Conservation (phyloP, 2,888 invertebrate genomes). For the Anarsia innoxiella region DNA sequence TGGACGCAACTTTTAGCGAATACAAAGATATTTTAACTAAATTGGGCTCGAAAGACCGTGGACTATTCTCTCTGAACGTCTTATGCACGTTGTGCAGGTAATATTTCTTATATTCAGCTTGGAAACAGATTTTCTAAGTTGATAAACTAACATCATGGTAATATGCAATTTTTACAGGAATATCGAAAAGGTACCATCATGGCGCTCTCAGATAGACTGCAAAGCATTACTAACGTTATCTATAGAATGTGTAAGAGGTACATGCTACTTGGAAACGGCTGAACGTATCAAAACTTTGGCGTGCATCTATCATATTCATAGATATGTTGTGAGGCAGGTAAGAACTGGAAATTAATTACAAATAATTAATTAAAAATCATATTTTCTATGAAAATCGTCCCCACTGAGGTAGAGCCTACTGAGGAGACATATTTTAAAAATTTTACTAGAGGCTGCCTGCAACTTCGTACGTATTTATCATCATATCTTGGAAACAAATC, state of each 20-base stretch:
- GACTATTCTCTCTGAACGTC: conserved; percentile 49
- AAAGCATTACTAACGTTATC: conserved; percentile 37
- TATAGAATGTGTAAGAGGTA: conserved; percentile 49
- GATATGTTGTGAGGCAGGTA: conserved; percentile 39
- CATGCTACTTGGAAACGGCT: conserved; percentile 27
- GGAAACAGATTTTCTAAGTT: neutral
- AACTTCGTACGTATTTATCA: too few relatives aligned
- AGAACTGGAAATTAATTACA: neutral
- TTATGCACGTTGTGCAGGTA: conserved; percentile 62
- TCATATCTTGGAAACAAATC: too few relatives aligned
- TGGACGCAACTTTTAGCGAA: conserved; percentile 32
- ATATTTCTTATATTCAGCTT: conserved; percentile 8
- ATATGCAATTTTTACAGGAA: conserved; percentile 41
- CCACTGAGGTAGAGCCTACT: too few relatives aligned
- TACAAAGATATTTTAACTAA: conserved; percentile 35
- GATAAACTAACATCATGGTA: neutral
- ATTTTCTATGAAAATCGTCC: too few relatives aligned
- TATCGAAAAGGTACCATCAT: conserved; percentile 49
- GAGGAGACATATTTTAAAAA: too few relatives aligned
- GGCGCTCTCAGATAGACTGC: conserved; percentile 40
- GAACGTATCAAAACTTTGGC: conserved; percentile 49
- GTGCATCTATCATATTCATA: conserved; percentile 52
- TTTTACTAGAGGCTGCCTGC: too few relatives aligned
- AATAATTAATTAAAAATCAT: neutral
- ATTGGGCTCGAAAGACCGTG: conserved; percentile 39